phyloP scores from a whole-genome alignment of 2,797 vertebrate genomes.

The Streptopelia turtur region DNA sequence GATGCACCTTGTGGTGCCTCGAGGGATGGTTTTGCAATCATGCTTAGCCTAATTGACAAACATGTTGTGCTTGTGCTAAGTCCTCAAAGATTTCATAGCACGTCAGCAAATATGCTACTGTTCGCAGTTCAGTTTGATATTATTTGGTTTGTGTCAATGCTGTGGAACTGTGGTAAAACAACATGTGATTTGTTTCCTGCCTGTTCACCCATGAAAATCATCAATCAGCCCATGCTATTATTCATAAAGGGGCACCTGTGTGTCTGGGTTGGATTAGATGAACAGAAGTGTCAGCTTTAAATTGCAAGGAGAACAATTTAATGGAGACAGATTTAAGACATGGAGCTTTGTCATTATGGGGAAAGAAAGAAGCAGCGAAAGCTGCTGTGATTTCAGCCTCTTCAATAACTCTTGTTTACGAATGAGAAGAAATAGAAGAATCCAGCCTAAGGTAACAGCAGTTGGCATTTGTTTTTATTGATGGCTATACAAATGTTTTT shows the following conservation, averaged over 20 bases:
- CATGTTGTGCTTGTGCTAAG: slow-evolving; percentile 22
- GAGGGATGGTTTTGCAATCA: neutral
- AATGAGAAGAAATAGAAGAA: slow-evolving; percentile 53
- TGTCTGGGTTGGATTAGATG: neutral
- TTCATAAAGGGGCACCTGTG: neutral
- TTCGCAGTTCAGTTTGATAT: neutral
- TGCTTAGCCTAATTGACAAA: slow-evolving; percentile 32
- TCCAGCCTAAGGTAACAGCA: slow-evolving; percentile 58
- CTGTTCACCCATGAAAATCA: neutral
- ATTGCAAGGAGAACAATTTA: neutral
- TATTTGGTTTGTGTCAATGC: neutral
- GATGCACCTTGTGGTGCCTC: neutral
- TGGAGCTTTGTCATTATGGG: slow-evolving; percentile 38
- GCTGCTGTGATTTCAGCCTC: slow-evolving; percentile 54
- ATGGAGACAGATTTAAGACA: slow-evolving; percentile 21
- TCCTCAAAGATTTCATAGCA: slow-evolving; percentile 42
- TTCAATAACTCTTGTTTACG: slow-evolving; percentile 41
- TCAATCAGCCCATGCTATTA: neutral
- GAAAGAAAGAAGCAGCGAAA: slow-evolving; percentile 14
- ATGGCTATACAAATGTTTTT: neutral
- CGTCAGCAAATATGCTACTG: neutral
- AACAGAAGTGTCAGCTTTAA: neutral
- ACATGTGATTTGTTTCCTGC: neutral
- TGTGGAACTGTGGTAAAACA: neutral
- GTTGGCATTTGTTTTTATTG: neutral